These are phyloP conservation scores for Coecobrya sp. DNA, from an alignment of 2,888 invertebrate genomes.

Conservation along the genomic window DNA sequence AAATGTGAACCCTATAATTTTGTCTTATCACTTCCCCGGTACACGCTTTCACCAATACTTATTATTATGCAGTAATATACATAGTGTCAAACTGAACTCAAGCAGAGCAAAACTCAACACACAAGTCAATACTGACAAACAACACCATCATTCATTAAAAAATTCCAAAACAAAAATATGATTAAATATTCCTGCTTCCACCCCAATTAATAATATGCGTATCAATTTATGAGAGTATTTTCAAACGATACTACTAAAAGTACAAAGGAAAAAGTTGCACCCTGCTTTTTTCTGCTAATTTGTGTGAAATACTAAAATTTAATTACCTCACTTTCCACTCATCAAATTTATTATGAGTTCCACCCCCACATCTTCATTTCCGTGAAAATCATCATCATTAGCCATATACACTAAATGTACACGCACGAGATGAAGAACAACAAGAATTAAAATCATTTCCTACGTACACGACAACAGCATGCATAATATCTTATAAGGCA, in stretches of 20 bases:
- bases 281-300: slow-evolving; percentile 17
- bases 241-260: neutral
- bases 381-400: neutral
- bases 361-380: neutral
- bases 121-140: neutral
- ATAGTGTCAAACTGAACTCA: neutral
- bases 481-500: slow-evolving; percentile 81
- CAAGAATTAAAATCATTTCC: slow-evolving; percentile 17
- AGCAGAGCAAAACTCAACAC: neutral
- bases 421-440: neutral
- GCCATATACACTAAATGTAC: neutral
- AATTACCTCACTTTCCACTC: neutral
- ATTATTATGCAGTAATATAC: too few relatives aligned
- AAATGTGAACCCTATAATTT: too few relatives aligned
- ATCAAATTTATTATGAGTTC: neutral
- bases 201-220: neutral
- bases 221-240: neutral
- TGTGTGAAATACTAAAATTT: neutral
- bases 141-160: neutral
- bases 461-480: slow-evolving; percentile 21
- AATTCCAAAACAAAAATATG: neutral
- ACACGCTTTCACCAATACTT: too few relatives aligned
- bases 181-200: neutral
- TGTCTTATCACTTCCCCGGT: too few relatives aligned
- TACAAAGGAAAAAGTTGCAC: neutral